Conservation (phyloP, 2,888 invertebrate species). For the Caenorhabditis auriculariae region DNA sequence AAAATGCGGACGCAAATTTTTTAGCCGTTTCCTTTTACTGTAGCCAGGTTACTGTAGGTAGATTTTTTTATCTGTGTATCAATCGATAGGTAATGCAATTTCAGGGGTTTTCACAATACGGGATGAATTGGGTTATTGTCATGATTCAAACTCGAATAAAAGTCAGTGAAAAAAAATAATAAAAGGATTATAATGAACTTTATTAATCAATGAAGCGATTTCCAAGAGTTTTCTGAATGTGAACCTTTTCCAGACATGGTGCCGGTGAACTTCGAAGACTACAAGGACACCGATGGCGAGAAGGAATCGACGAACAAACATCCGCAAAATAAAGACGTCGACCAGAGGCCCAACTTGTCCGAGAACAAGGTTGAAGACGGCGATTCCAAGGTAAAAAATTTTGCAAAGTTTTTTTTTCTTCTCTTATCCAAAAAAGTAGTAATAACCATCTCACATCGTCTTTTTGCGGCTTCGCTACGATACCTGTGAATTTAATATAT, state of each 20-base stretch:
- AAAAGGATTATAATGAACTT: background rate
- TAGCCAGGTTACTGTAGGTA: too few species aligned
- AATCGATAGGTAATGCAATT: too few species aligned
- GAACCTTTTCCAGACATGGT: slow-evolving; percentile 40
- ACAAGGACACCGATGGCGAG: slow-evolving; percentile 21
- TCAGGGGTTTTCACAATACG: too few species aligned
- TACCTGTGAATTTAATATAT: background rate
- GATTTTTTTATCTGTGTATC: too few species aligned
- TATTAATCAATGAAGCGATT: background rate
- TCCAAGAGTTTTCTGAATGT: background rate
- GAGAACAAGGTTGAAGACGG: slow-evolving; percentile 6
- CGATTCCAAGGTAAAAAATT: slow-evolving; percentile 2
- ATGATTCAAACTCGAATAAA: slow-evolving; percentile 6
- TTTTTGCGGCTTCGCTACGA: too few species aligned
- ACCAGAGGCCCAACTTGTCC: slow-evolving; percentile 7
- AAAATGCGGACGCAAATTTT: too few species aligned
- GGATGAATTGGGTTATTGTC: slow-evolving; percentile 6
- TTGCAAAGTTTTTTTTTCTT: too few species aligned
- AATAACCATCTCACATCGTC: too few species aligned
- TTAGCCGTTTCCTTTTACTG: background rate
- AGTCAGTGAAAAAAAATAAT: background rate
- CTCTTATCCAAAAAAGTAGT: too few species aligned
- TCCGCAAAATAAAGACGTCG: slow-evolving; percentile 4
- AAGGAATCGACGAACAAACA: slow-evolving; percentile 8
- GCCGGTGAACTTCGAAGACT: slow-evolving; percentile 45